Base-by-base conservation (phyloP, 2,113 vertebrate species). In the Myxocyprinus asiaticus region DNA sequence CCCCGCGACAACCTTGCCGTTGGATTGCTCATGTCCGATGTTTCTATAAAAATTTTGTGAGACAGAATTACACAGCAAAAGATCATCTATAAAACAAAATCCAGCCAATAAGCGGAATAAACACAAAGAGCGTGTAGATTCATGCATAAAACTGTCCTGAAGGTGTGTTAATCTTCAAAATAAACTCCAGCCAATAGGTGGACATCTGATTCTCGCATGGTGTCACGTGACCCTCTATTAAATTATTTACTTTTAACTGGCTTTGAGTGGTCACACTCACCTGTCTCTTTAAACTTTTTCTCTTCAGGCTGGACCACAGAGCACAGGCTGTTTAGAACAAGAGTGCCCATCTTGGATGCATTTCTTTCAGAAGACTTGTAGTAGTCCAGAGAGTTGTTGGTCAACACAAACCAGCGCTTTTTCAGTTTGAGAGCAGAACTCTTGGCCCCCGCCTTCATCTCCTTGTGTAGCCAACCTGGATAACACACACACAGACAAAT, bases 321-420 rank as follows among this genome's bases (percentile, higher is more conserved):
- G 88, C 96, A 97, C 77, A 98, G 94, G 80, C 95, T 96, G 61
- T 97, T 97, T 14, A 98, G 94, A 55, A 96, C 96, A 10, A 98
- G 93, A 0, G 95, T 98, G 73, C 96, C 96, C 58, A 98, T 95
- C 84, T 96, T 97, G 85, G 95, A 94, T n/a, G 95, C 93, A 47
- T 89, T 93, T 63, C 91, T 90, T 86, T 97, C 96, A 0, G 96
- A 93, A 0, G 94, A 96, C 86, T 96, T 96, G 90, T 95, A 97
- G 86, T 97, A 97, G 88, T 97, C 96, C 0, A 97, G 88, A 12
- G 96, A 95, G 82, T 92, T 95, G 86, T 94, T 94, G 50, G 94
- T 97, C 82, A 97, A 86, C 45, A 97, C 94, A 84, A 97, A 95
- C 96, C 96, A 97, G 86, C 96, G 95, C 73, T 96, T 96, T 90